A percentile compares a stretch with the other conserved stretches of the same genome.
These are phyloP conservation scores for Nowickia ferox DNA, from an alignment of 2,888 invertebrate genomes.

Conservation along the genomic window DNA sequence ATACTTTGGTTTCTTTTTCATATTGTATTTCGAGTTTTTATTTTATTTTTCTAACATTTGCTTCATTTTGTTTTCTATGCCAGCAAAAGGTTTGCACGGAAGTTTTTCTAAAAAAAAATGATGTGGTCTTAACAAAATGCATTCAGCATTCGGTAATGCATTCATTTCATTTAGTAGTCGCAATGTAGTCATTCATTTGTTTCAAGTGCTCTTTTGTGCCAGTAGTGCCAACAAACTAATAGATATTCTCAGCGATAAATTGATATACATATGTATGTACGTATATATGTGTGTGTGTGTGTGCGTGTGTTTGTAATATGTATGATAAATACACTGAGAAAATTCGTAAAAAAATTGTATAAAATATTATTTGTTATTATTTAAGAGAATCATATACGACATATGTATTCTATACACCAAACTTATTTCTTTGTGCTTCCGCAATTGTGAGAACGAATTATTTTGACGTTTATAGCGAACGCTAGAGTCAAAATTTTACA, in stretches of 20 bases:
- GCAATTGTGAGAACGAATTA: too few relatives aligned
- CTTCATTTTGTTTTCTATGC: slow-evolving; percentile 39
- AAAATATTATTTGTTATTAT: background rate
- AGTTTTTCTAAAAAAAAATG: slow-evolving; percentile 23
- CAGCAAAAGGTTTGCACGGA: slow-evolving; percentile 20
- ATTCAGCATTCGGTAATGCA: slow-evolving; percentile 38
- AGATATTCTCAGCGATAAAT: slow-evolving; percentile 37
- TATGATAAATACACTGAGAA: slow-evolving; percentile 17
- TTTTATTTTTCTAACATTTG: slow-evolving; percentile 7
- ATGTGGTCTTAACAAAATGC: slow-evolving; percentile 56
- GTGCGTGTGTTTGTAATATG: background rate
- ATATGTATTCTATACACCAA: too few relatives aligned
- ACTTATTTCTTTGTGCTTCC: too few relatives aligned
- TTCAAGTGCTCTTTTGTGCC: slow-evolving; percentile 28
- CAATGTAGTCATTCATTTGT: slow-evolving; percentile 65
- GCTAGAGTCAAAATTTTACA: too few relatives aligned
- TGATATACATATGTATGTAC: background rate
- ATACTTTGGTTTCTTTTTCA: background rate
- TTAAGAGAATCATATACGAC: background rate
- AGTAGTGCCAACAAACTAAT: slow-evolving; percentile 42
- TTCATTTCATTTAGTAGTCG: slow-evolving; percentile 63
- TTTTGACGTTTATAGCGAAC: too few relatives aligned
- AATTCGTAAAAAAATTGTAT: background rate
- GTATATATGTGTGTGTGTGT: background rate
- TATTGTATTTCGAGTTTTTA: slow-evolving; percentile 23